Conservation (phyloP, 1,140 invertebrate genomes). For the Colletes latitarsis region DNA sequence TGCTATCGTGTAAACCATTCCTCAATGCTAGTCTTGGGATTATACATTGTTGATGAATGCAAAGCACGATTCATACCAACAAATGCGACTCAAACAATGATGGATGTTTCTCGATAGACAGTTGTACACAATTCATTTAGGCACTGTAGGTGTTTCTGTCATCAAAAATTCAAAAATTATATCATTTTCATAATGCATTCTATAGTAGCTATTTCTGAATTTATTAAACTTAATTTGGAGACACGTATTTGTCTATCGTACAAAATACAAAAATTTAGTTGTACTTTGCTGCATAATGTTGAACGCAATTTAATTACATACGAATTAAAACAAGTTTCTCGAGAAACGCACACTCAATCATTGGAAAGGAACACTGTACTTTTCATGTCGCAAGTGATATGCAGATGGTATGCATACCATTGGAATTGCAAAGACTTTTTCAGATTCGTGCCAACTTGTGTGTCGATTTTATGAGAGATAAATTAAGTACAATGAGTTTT, state of each 20-base stretch:
- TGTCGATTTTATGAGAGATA: constrained; percentile 15
- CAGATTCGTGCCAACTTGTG: constrained; percentile 25
- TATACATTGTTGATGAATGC: background rate
- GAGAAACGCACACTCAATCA: constrained; percentile 7
- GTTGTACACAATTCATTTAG: background rate
- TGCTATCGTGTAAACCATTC: constrained; percentile 8
- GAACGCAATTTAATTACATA: constrained; percentile 16
- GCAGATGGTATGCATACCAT: constrained; percentile 39
- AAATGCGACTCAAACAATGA: constrained; percentile 20
- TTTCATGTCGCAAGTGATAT: constrained; percentile 13
- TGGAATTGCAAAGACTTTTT: constrained; percentile 42
- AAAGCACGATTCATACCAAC: constrained; percentile 13
- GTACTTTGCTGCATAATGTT: background rate
- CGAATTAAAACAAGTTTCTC: constrained; percentile 21
- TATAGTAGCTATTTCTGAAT: no score
- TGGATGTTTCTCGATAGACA: background rate
- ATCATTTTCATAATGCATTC: no score
- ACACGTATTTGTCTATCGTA: no score
- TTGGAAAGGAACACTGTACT: constrained; percentile 8
- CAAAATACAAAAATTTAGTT: no score
- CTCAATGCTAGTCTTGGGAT: background rate
- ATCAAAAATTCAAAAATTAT: no score
- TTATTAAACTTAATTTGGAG: no score
- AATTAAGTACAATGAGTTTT: background rate
- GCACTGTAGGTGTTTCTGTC: background rate